Evolutionary conservation across 2,888 invertebrate genomes (phyloP), one percentile per base, ranked within the genome.

Genomic region (Megalurothrips usitatus): DNA sequence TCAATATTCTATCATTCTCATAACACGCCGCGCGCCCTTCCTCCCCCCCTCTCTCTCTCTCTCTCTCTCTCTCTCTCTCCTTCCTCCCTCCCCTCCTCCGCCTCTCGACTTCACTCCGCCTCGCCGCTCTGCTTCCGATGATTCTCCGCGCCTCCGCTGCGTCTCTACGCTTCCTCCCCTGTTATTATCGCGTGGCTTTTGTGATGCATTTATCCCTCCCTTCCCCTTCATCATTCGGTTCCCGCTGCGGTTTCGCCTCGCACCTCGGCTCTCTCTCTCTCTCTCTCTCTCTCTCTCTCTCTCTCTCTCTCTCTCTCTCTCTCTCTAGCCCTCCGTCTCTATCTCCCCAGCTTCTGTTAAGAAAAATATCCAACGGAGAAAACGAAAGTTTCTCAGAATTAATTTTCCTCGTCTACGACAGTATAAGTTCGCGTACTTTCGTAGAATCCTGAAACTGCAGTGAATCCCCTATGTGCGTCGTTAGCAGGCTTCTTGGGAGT

Each of bases 1-100:
- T 75, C 68, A 75, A 75, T 75, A 75, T 75, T 75, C 68, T 75
- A 75, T 75, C 68, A 75, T 75, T 75, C 68, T 75, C 68, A 26
- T 75, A 75, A 75, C 68, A 12, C 26, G 23, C 23, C 34, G 34
- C 6, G 34, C 34, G 34, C 34, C 34, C 68, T 26, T 4, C 3
- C 68, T 8, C 68, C 68, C 11, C 68, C 68, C 68, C 9, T 8
- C 6, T 23, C 68, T 0, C 23, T 23, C 68, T 68, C 23, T 23
- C 68, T n/a, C 68, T 23, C 68, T 63, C 63, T 63, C 68, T 23
- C 23, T 68, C 68, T n/a, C 63, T n/a, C 63, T 63, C 63, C 23
- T n/a, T 12, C 63, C 9, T 9, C 19, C 52, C 58, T 58, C 58
- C n/a, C 10, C n/a, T n/a, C 58, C 58, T 52, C 52, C 17, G n/a